Evolutionary conservation across 2,113 vertebrate species (phyloP), one percentile per base, ranked within the genome.

Genomic region (Myodes glareolus): DNA sequence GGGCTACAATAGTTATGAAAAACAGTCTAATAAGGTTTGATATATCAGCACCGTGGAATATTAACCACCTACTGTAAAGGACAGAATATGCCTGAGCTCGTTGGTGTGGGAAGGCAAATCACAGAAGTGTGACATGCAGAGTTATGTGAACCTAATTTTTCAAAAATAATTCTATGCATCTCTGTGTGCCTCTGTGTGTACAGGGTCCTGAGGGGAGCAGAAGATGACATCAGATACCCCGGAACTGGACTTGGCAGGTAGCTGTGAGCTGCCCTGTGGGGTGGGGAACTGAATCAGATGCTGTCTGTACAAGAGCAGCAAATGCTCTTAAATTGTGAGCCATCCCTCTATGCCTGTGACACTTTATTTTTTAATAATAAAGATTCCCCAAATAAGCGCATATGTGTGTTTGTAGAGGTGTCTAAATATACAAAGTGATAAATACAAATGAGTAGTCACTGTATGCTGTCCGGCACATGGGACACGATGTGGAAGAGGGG

Each of bases 61-160:
- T 87, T 93, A 92, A n/a, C 63, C 95, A 96, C 39, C 33, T 21
- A 73, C 67, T 65, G 76, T 31, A 8, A 90, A 68, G n/a, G 94
- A 90, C 36, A 52, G 88, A 82, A 50, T 31, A 75, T 29, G 33
- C 42, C 61, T 90, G 75, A 61, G 70, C 17, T 29, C 72, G 25
- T 36, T 91, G 10, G n/a, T 55, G 52, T 67, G 27, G 80, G 93
- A 88, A 23, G 42, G 87, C 68, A 86, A 47, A 33, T 67, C 58
- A 23, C 27, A 13, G 27, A 86, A 47, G 10, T 50, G 27, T 68
- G 63, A 7, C 17, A 47, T 33, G 16, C 42, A 80, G 16, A 52
- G 8, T 61, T 21, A 19, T 86, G 9, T 33, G 39, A 67, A 58
- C 61, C 61, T 67, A 67, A 42, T 12, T 11, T 47, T 76, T 65